These are phyloP conservation scores for Eupsittula cactorum DNA, from an alignment of 2,113 vertebrate genomes.

Conservation along the genomic window DNA sequence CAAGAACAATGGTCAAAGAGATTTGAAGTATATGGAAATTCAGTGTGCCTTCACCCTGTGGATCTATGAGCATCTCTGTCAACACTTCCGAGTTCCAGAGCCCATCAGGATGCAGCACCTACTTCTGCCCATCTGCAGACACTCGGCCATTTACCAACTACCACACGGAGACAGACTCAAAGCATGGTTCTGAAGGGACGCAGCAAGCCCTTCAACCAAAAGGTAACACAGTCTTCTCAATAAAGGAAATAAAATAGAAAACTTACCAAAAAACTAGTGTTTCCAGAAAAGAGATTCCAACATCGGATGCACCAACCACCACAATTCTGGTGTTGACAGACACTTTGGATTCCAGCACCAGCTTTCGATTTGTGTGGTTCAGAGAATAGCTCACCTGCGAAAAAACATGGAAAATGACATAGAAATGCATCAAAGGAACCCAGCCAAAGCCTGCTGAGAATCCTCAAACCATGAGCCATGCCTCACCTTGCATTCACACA, in stretches of 20 bases:
- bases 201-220: neutral
- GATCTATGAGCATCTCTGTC: fast-evolving
- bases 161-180: neutral
- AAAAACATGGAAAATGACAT: neutral
- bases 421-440: neutral
- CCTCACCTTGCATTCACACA: neutral
- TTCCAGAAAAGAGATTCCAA: conserved; percentile 89
- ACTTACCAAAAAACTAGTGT: conserved; percentile 87
- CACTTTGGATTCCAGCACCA: conserved; percentile 86
- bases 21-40: neutral
- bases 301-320: conserved; percentile 91
- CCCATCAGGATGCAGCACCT: neutral
- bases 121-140: fast-evolving
- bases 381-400: conserved; percentile 82
- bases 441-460: neutral
- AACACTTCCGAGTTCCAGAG: neutral
- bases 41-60: neutral
- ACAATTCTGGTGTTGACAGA: conserved; percentile 87
- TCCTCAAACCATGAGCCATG: neutral
- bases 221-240: neutral
- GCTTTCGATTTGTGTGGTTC: conserved; percentile 87
- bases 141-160: neutral
- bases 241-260: neutral
- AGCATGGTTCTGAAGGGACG: fast-evolving
- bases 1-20: neutral